Base-by-base conservation (phyloP, 1,140 invertebrate genomes). In the Papilio helenus region DNA sequence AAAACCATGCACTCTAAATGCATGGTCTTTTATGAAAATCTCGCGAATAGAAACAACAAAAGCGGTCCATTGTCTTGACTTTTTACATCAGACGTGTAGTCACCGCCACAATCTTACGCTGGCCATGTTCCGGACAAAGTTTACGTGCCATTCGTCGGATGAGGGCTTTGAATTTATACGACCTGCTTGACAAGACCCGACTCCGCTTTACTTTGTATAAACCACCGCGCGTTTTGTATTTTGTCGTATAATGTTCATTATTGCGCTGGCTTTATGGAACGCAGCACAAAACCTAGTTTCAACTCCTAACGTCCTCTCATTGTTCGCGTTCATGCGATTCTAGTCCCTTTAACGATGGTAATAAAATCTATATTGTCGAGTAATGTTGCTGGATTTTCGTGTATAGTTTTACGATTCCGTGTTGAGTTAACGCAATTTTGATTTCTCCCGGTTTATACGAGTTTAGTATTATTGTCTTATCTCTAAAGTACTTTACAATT, bases 91-190 rank as follows among this genome's bases (percentile, higher is more conserved):
- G 39, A 74, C 49, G 44, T 65, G 72, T 80, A 55, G 84, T 49
- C 76, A 81, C 81, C 85, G 46, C 80, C 81, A 82, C 81, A 86
- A 82, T 84, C 82, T 83, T 74, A 39, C 76, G 74, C 81, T 83
- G 81, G 83, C 81, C 81, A 55, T 79, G 83, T 74, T 74, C 42
- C 77, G 58, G 83, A 83, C 84, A 82, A 85, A 83, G 80, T 84
- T 82, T 82, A 85, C 84, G 85, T 81, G 85, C 82, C 80, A 83
- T 84, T 81, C 85, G 78, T 81, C 81, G 81, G 79, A 77, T 72
- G 80, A 83, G 83, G 79, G 82, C 84, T 85, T 84, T 87, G 88
- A 90, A 90, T 90, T 86, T 87, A 87, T 88, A 89, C 85, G 85
- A 89, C 87, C 88, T 87, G 84, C 87, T 90, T 88, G 83, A 77